Evolutionary conservation across 2,888 invertebrate species (phyloP), one percentile per base, ranked within the genome.

Genomic region (Noctua janthe): DNA sequence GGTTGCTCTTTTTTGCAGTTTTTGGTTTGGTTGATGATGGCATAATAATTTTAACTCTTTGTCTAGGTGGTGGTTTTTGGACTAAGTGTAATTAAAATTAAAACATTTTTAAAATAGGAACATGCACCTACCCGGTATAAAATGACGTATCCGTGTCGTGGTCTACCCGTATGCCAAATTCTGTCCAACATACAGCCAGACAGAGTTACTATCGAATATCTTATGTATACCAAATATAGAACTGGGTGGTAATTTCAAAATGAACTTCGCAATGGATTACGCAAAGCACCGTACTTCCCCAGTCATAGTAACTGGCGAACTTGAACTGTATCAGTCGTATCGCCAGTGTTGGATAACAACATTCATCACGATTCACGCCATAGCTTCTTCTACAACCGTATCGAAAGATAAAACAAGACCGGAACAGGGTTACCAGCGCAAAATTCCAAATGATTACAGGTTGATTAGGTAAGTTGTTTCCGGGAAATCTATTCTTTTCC

Each of bases 321-420:
- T 83, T 85, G 83, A 83, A 81, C 74, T 74, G 64, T 49, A 71
- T 67, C 47, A 54, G 59, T 47, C 11, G 4, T 80, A 54, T 54
- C 6, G 51, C 15, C 35, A 47, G 20, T 49, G 39, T 83, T 69
- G 39, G 23, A 35, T 74, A 59, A 43, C 56, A 23, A 17, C 56
- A 80, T 71, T 15, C 29, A 67, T 71, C 74, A 66, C 73, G 80
- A 67, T 56, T 76, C 56, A 49, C 56, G 35, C 15, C 51, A 66
- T 5, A 7, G 15, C 49, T 39, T 43, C 64, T 59, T 35, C n/a
- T 73, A 43, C 70, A 73, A 49, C 59, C 43, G 43, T 23, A 54
- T 35, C 43, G 35, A 59, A 76, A 56, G 49, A 23, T 8, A 67
- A 77, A 83, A 74, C 8, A 49, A 15, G 47, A 47, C 35, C 3